Base-by-base conservation (phyloP, 2,888 invertebrate species). In the Conchocele bisecta region DNA sequence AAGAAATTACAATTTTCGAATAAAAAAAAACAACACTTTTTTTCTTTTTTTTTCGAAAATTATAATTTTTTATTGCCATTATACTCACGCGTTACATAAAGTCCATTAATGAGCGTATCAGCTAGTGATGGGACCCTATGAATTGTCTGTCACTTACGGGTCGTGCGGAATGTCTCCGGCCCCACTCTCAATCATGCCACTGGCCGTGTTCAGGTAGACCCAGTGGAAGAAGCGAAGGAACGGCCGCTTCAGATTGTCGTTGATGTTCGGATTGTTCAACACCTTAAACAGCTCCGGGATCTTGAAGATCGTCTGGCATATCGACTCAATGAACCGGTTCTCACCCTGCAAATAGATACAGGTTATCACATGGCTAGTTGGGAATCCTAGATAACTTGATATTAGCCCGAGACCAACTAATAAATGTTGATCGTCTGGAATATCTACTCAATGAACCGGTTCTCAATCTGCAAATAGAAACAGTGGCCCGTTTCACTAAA, bases 351-450 rank as follows among this genome's bases (percentile, higher is more conserved):
- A 73, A 56, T n/a, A 46, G n/a, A n/a, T n/a, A n/a, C n/a, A n/a
- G n/a, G n/a, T n/a, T n/a, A n/a, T n/a, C n/a, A n/a, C n/a, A 13
- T 3, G 11, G 17, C 24, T 11, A 11, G 7, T 44, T n/a, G n/a
- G n/a, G n/a, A n/a, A n/a, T n/a, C n/a, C n/a, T n/a, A n/a, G n/a
- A n/a, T n/a, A n/a, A n/a, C n/a, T n/a, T n/a, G n/a, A n/a, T n/a
- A n/a, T n/a, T n/a, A n/a, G n/a, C n/a, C n/a, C n/a, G n/a, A n/a
- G n/a, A n/a, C n/a, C n/a, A n/a, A n/a, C n/a, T n/a, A n/a, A n/a
- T n/a, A n/a, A n/a, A n/a, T 86, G 82, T 91, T 89, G 70, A 91
- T 89, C 35, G 89, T 91, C 84, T 91, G 91, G 75, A 90, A 90
- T 65, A 91, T 89, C 1, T 90, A 90, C 75, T 91, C 90, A 33